Percentiles rank a stretch among this genome's conserved stretches.
Evolutionary conservation across 2,888 invertebrate species (phyloP).

Genomic region (Thera britannica): DNA sequence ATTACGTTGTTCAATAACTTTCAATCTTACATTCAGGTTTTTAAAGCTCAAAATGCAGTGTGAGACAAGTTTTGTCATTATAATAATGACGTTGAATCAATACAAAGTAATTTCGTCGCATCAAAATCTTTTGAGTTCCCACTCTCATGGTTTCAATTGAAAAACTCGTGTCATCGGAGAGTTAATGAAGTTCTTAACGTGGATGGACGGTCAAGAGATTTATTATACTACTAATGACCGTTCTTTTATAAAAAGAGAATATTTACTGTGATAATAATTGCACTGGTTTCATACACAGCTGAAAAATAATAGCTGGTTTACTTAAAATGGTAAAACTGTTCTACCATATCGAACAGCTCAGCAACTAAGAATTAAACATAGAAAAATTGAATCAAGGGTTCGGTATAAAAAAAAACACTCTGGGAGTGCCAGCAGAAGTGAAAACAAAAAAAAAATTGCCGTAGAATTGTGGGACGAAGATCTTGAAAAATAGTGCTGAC

Average conservation of each 20-base stretch:
- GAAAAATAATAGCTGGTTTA: slow-evolving; percentile 12
- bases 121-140: slow-evolving; percentile 61
- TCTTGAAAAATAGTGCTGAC: too few relatives aligned
- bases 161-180: slow-evolving; percentile 65
- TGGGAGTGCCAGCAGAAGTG: too few relatives aligned
- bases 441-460: too few relatives aligned
- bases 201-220: slow-evolving; percentile 66
- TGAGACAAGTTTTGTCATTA: slow-evolving; percentile 27
- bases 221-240: slow-evolving; percentile 75
- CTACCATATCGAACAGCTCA: too few relatives aligned
- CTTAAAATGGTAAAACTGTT: not conserved
- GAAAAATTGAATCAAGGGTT: too few relatives aligned
- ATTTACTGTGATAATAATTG: slow-evolving; percentile 35
- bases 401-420: too few relatives aligned
- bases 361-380: too few relatives aligned
- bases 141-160: slow-evolving; percentile 67
- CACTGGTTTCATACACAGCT: slow-evolving; percentile 20
- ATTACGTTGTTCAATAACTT: slow-evolving; percentile 24
- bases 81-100: slow-evolving; percentile 32
- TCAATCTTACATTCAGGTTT: slow-evolving; percentile 24
- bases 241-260: slow-evolving; percentile 60
- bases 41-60: slow-evolving; percentile 23
- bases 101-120: slow-evolving; percentile 51
- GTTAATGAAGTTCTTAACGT: slow-evolving; percentile 56
- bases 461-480: too few relatives aligned